Base-by-base conservation (phyloP, 2,797 vertebrate genomes). In the Taenioides sp. region DNA sequence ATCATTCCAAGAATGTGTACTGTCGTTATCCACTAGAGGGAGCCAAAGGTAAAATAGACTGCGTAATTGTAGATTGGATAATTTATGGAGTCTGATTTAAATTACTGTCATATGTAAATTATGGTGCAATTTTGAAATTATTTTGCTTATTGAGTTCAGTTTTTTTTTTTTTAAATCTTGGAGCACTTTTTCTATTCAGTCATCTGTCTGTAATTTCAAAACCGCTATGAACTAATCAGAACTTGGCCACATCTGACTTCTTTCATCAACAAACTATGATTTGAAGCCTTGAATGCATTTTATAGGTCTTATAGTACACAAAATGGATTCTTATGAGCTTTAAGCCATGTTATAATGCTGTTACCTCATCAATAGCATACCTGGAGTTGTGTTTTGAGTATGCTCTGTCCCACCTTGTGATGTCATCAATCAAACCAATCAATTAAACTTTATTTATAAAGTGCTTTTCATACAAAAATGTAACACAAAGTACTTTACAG, bases 221-320 rank as follows among this genome's bases (percentile, higher is more conserved):
- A 20, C 5, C 43, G 31, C 18, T 4, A 14, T 65, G 23, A 49
- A 49, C 64, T 65, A 49, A 28, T 28, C 40, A 65, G n/a, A 50
- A 65, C 16, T 65, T 65, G 40, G 64, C 64, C 64, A 65, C 23
- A 9, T 7, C 18, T 3, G 4, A 25, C n/a, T 47, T n/a, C 40
- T 47, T 65, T 65, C 16, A 65, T 65, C 62, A 65, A 25, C 16
- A 23, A 7, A 47, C 63, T 65, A 37, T 34, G 22, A 62, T 37
- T 12, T 18, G 14, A 2, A 18, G 40, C 43, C 63, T 65, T 25
- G 6, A 9, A 49, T 40, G 25, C 27, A 71, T 40, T 28, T 63
- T 37, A 37, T 34, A 34, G 31, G 31, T 2, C 25, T 2, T 27
- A 27, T 27, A 27, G 1, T 27, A 27, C 25, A 27, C 25, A 27